Percentiles rank a stretch among this genome's conserved stretches.
Evolutionary conservation across 2,113 vertebrate species (phyloP).

Genomic region (Labeo catla): DNA sequence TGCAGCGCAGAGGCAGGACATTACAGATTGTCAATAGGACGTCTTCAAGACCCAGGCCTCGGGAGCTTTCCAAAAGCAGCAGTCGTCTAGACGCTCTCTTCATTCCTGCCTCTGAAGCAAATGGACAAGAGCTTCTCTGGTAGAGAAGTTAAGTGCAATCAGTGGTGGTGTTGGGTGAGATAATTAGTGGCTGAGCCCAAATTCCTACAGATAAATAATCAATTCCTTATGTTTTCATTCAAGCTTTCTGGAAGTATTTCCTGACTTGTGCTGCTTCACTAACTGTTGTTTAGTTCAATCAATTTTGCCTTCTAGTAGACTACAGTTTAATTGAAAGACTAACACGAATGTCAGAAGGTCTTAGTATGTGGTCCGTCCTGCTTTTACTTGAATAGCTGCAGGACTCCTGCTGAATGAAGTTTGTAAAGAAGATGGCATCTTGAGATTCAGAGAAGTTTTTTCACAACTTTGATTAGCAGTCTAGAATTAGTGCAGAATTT

Average conservation of each 20-base stretch:
- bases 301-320: not conserved
- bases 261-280: not conserved
- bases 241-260: not conserved
- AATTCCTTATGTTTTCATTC: not conserved
- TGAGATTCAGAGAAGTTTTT: not conserved
- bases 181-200: not conserved
- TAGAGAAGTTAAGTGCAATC: not conserved
- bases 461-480: not conserved
- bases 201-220: not conserved
- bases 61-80: constrained; percentile 33
- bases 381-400: no score
- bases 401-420: no score
- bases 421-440: no score
- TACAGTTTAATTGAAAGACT: not conserved
- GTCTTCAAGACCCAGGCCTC: constrained; percentile 33
- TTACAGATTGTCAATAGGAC: not conserved
- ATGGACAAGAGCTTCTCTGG: not conserved
- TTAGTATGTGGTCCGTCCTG: no score
- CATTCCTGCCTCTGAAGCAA: not conserved
- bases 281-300: not conserved
- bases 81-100: constrained; percentile 62
- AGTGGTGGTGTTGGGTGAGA: not conserved
- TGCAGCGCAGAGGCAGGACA: constrained; percentile 28
- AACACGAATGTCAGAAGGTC: not conserved
- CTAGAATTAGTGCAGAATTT: not conserved